Evolutionary conservation across 2,888 invertebrate species (phyloP).

Genomic region (Leptopterna dolabrata): DNA sequence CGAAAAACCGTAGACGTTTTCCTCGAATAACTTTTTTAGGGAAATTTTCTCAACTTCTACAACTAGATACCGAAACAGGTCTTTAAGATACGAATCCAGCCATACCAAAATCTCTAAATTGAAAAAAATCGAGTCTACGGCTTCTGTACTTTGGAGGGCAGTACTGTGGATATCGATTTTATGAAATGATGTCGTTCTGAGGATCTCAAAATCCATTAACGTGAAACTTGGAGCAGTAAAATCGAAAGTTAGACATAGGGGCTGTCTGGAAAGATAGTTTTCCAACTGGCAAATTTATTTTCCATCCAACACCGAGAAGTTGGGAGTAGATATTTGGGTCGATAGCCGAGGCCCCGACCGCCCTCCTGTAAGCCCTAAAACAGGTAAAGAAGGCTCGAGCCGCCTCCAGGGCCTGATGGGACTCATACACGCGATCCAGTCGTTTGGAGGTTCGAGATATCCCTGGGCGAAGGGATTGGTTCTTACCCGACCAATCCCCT

Average conservation of each 20-base stretch:
- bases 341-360: background rate
- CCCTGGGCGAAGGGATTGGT: constrained; percentile 36
- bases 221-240: too few relatives aligned
- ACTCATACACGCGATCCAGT: constrained; percentile 28
- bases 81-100: too few relatives aligned
- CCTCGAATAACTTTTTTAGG: too few relatives aligned
- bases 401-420: constrained; percentile 18
- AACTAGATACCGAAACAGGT: too few relatives aligned
- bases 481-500: constrained; percentile 30
- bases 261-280: background rate
- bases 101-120: too few relatives aligned
- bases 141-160: too few relatives aligned
- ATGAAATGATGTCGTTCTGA: too few relatives aligned
- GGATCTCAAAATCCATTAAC: too few relatives aligned
- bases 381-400: constrained; percentile 18
- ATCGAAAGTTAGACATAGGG: background rate
- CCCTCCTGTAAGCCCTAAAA: background rate
- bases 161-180: too few relatives aligned
- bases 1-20: too few relatives aligned
- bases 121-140: too few relatives aligned
- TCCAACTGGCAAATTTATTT: background rate
- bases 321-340: constrained; percentile 9
- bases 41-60: too few relatives aligned
- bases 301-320: background rate
- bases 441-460: constrained; percentile 47